A percentile compares a stretch with the other conserved stretches of the same genome.
These are phyloP conservation scores for Henicopernis longicauda DNA, from an alignment of 2,113 vertebrate species.

Conservation along the genomic window DNA sequence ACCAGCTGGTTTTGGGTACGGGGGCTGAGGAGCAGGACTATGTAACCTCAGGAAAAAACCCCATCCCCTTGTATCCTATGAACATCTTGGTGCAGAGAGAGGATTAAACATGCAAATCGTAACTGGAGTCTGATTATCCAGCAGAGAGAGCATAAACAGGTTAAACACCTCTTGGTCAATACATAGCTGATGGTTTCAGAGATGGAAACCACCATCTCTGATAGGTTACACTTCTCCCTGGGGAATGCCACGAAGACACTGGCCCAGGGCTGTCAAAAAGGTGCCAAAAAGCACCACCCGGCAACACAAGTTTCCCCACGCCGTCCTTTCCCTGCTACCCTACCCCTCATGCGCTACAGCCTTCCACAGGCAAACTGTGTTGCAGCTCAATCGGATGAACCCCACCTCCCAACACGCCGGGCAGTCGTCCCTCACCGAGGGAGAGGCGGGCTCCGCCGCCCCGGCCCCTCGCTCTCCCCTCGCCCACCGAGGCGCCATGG, in stretches of 20 bases:
- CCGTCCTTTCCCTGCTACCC: too few relatives aligned
- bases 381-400: rapidly evolving
- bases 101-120: rapidly evolving
- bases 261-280: not conserved
- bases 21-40: not conserved
- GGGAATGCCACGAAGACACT: rapidly evolving
- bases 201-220: too few relatives aligned
- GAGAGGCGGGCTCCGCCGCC: not conserved
- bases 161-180: not conserved
- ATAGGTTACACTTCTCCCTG: rapidly evolving
- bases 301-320: rapidly evolving
- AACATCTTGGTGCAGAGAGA: not conserved
- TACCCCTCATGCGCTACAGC: too few relatives aligned
- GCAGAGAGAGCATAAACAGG: not conserved
- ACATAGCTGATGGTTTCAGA: not conserved
- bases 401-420: rapidly evolving
- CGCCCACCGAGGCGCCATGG: not conserved
- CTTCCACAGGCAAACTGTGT: rapidly evolving
- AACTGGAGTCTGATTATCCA: too few relatives aligned
- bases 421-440: too few relatives aligned
- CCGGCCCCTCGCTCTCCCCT: not conserved
- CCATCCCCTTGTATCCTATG: rapidly evolving
- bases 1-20: not conserved
- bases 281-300: too few relatives aligned
- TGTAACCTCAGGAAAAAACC: not conserved